Base-by-base conservation (phyloP, 2,797 vertebrate species). In the Mastacembelus armatus region DNA sequence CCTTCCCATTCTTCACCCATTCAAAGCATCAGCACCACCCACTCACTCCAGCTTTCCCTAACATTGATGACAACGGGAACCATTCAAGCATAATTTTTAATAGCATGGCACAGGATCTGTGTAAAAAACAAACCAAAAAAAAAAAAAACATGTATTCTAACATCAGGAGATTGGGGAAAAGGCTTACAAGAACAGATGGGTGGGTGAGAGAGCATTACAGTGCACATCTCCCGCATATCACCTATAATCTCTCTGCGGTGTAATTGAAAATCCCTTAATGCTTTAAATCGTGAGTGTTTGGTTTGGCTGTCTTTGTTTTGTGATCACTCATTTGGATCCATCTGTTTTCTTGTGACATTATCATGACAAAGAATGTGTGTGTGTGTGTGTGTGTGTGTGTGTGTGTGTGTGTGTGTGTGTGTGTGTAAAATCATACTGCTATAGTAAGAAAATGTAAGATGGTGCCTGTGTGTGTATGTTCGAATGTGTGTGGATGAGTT, bases 281-380 rank as follows among this genome's bases (percentile, higher is more conserved):
- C 76, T 79, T 87, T 58, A 65, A 66, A 87, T 84, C 71, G 78
- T 88, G 82, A 76, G 74, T 27, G 70, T 85, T 80, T 81, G 83
- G 74, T 81, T 44, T n/a, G n/a, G n/a, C 56, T 55, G 47, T 75
- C 49, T 29, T 44, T 83, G 78, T 88, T 83, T 90, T 91, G 87
- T 85, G 86, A 87, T 93, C 92, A 91, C 80, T 86, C 58, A 56
- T 84, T 87, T 87, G 88, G 74, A 93, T 92, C 89, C 92, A 80
- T 94, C 93, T 94, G 92, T 92, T 95, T 94, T 93, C 87, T 92
- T 56, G 38, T 6, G 78, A 88, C 78, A 96, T 95, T 94, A 95
- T 96, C 96, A 33, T 43, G 49, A 54, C 39, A 27, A 60, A 47
- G 85, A 72, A 85, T 90, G 81, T 71, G 43, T 72, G 39, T 48